phyloP scores from a whole-genome alignment of 2,888 invertebrate species.

The Bugula neritina region DNA sequence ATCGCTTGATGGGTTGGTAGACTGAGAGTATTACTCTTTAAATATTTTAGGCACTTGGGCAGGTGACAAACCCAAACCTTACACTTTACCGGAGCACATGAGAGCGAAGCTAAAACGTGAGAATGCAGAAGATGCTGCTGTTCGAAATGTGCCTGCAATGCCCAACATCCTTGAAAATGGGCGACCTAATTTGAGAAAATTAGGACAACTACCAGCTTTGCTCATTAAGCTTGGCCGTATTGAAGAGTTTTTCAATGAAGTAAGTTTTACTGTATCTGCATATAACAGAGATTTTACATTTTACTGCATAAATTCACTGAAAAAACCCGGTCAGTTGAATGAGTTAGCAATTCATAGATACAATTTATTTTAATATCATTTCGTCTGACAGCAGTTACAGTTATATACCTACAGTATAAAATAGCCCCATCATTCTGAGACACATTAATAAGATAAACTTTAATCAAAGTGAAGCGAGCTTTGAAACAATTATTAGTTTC shows the following conservation, averaged over 20 bases:
- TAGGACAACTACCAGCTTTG: conserved; percentile 18
- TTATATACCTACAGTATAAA: no score
- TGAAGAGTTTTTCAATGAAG: conserved; percentile 24
- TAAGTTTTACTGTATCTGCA: neutral
- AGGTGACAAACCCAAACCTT: conserved; percentile 10
- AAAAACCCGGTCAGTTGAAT: no score
- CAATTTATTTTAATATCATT: no score
- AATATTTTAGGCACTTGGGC: conserved; percentile 7
- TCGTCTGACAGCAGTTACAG: no score
- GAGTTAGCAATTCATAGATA: no score
- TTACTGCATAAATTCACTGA: no score
- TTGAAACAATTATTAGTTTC: no score
- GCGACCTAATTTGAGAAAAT: conserved; percentile 12
- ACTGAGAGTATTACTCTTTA: neutral
- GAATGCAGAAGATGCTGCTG: neutral
- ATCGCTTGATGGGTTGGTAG: no score
- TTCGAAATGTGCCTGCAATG: conserved; percentile 8
- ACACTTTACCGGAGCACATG: neutral
- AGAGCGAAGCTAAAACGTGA: neutral
- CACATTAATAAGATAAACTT: no score
- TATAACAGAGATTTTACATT: no score
- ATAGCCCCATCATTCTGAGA: no score
- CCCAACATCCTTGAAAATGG: conserved; percentile 22
- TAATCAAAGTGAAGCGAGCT: no score
- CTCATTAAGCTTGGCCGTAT: conserved; percentile 12